Evolutionary conservation across 64 coral and sea anemone species (phyloP).

Genomic region (Acropora tenuis): DNA sequence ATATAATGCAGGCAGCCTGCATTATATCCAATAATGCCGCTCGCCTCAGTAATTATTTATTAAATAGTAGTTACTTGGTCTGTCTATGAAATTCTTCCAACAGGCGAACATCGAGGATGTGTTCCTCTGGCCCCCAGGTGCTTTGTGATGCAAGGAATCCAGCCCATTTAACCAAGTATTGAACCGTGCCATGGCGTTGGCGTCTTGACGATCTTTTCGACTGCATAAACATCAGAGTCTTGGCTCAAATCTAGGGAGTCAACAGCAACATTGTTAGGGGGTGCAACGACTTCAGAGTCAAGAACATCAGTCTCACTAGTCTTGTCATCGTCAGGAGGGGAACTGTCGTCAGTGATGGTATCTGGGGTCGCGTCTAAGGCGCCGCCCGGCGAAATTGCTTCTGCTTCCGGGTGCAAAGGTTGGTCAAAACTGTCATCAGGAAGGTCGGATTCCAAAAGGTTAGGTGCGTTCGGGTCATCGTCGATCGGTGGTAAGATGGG

Average conservation of each 20-base stretch:
- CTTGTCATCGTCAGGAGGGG: no score
- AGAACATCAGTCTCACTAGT: no score
- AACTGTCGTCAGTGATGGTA: no score
- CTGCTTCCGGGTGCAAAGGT: neutral
- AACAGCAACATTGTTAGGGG: neutral
- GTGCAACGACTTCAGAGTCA: neutral
- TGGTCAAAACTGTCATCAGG: neutral
- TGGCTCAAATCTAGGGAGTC: neutral
- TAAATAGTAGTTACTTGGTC: neutral
- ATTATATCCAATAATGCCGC: no score
- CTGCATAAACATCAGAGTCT: neutral
- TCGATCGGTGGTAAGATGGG: neutral
- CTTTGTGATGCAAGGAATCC: neutral
- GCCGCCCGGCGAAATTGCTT: neutral
- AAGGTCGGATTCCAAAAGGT: neutral
- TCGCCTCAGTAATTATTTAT: no score
- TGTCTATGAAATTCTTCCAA: neutral
- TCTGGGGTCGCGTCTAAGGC: neutral
- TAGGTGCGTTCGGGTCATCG: neutral
- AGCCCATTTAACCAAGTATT: conserved; percentile 38
- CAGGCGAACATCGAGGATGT: neutral
- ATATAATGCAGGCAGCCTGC: no score
- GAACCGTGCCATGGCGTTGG: neutral
- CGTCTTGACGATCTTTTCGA: conserved; percentile 34
- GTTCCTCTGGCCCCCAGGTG: conserved; percentile 46